Conservation (phyloP, 2,888 invertebrate species). For the Philaethria dido region DNA sequence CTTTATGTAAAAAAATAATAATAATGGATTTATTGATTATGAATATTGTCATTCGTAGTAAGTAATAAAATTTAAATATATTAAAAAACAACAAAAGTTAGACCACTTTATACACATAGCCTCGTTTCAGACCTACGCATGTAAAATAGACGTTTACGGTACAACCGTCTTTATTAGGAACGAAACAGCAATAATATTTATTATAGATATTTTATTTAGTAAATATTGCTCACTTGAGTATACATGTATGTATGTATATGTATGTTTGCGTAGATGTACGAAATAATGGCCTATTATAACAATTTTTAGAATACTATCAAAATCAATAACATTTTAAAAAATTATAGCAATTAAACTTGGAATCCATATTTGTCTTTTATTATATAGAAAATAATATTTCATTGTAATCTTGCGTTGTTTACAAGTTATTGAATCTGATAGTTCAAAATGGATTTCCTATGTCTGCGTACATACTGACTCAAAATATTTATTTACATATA, state of each 20-base stretch:
- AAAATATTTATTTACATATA: constrained; percentile 48
- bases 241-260: background rate
- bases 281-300: constrained; percentile 29
- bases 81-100: background rate
- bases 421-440: constrained; percentile 1
- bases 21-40: too few species aligned
- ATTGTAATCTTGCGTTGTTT: background rate
- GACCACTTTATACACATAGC: background rate
- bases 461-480: constrained; percentile 48
- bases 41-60: too few species aligned
- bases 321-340: constrained; percentile 13
- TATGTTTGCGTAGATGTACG: constrained; percentile 48
- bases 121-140: constrained; percentile 4
- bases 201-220: constrained; percentile 40
- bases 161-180: constrained; percentile 38
- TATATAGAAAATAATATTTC: background rate
- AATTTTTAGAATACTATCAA: constrained; percentile 5
- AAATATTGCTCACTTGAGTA: constrained; percentile 49
- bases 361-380: background rate
- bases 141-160: constrained; percentile 36
- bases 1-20: too few species aligned
- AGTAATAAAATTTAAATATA: background rate
- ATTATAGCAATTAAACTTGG: background rate
- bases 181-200: constrained; percentile 50
- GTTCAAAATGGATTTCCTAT: constrained; percentile 37